Evolutionary conservation across 1,140 invertebrate species (phyloP), one percentile per base, ranked within the genome.

Genomic region (Heliconius hewitsoni): DNA sequence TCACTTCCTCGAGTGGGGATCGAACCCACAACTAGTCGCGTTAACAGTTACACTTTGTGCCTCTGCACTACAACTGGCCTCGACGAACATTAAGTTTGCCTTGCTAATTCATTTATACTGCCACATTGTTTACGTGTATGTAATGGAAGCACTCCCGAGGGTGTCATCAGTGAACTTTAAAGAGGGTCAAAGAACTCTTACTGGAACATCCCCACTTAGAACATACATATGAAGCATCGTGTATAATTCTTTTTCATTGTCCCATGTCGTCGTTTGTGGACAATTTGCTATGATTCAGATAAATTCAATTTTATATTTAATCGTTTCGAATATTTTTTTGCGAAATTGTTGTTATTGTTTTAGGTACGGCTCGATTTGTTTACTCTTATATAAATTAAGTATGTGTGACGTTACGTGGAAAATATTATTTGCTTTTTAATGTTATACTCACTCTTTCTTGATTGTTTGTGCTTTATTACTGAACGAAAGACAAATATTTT

Each of bases 251-350:
- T 78, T 60, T 71, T 30, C 8, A 46, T 66, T 42, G 52, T 70
- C 52, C 72, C 30, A 16, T 78, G 70, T 46, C 8, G 27, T 70
- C 72, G 72, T 23, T 73, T 78, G 77, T 72, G 18, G 73, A 74
- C 23, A 74, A 72, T 18, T 19, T 5, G 52, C 27, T 37, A n/a
- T 52, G 55, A 13, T 74, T 60, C 39, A 50, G 18, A 71, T 34
- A 71, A 79, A 79, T 79, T 79, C n/a, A 60, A 75, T 79, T 75
- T 75, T 75, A 50, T 42, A 79, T 79, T 79, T 79, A 75, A 79
- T 79, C 73, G 75, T 79, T 79, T 27, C 1, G 71, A 75, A 37
- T 1, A 55, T 27, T 13, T 79, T 71, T n/a, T 70, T 66, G 30
- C 3, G 34, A 37, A 23, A 66, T 66, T 66, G 4, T 66, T 66